Evolutionary conservation across 2,797 vertebrate genomes (phyloP), one percentile per base, ranked within the genome.

Genomic region (Vultur gryphus): DNA sequence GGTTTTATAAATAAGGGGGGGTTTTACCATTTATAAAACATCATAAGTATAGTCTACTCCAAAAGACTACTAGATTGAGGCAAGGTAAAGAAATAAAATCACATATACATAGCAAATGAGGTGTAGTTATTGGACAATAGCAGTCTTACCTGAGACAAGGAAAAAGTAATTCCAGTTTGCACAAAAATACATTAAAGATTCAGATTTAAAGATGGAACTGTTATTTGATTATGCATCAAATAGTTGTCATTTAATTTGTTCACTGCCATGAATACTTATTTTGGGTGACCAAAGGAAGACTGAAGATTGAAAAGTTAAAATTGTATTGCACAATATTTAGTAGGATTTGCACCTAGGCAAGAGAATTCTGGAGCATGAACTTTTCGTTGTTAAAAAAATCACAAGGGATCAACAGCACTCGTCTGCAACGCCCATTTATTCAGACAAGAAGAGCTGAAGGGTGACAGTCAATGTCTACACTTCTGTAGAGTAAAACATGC

Each of bases 11-110:
- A 91, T 83, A 84, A 37, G 19, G 31, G 39, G 8, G 2, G 10
- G 8, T 21, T 43, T 41, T 79, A 26, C 25, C 14, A 28, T 39
- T 41, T 82, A 85, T 82, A 85, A 85, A 93, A 72, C 84, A 93
- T 72, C 26, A 6, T 49, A 78, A 87, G 61, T 58, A 91, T 14
- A 85, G 37, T 82, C 95, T 95, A 86, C 26, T 49, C 51, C n/a
- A 57, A 65, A 83, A 67, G 29, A 43, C 25, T 25, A 39, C 17
- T 33, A 28, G 29, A 28, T 44, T 76, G 69, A 89, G 70, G 57
- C 46, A 80, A 91, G 65, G 58, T 83, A 88, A 59, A 76, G 61
- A 90, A 94, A 44, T 25, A 86, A 93, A 96, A 88, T 87, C 91
- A 39, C 69, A 93, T 54, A 75, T 73, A 79, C 78, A 54, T 73